Conservation (phyloP, 2,797 vertebrate species). For the Karalla daura region DNA sequence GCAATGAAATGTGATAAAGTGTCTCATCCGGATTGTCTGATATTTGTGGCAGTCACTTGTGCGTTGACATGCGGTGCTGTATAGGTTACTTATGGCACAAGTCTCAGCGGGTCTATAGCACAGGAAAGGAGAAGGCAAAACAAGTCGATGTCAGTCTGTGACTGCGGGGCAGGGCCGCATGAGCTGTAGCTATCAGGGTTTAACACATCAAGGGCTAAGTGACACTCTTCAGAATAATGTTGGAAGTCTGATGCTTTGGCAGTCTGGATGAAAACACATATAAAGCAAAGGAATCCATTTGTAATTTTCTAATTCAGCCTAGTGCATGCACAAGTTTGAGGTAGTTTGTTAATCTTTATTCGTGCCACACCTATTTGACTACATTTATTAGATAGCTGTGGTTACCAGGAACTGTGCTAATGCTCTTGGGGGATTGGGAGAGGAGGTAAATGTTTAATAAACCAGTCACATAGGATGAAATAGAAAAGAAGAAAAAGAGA, state of each 20-base stretch:
- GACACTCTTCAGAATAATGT: conserved; percentile 13
- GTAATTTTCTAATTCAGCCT: not conserved
- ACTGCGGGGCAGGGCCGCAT: conserved; percentile 60
- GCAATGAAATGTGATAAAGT: conserved; percentile 89
- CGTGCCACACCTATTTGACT: not conserved
- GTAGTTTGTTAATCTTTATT: not conserved
- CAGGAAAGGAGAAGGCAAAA: conserved; percentile 81
- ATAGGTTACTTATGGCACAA: conserved; percentile 82
- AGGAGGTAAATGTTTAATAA: no score
- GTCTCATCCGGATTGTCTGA: conserved; percentile 85
- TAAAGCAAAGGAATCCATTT: not conserved
- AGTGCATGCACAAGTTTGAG: not conserved
- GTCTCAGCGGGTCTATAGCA: conserved; percentile 82
- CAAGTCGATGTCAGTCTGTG: conserved; percentile 80
- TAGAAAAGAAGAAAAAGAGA: no score
- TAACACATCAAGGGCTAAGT: conserved; percentile 26
- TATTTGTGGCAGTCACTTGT: conserved; percentile 86
- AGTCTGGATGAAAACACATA: conserved; percentile 18
- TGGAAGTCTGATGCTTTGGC: conserved; percentile 2
- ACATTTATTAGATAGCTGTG: not conserved
- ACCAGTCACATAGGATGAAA: no score
- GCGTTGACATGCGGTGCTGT: conserved; percentile 81
- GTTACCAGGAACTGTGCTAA: not conserved
- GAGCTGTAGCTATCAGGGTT: conserved; percentile 35
- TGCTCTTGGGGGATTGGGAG: no score